Evolutionary conservation across 2,888 invertebrate species (phyloP).

Genomic region (Stratiomys singularior): DNA sequence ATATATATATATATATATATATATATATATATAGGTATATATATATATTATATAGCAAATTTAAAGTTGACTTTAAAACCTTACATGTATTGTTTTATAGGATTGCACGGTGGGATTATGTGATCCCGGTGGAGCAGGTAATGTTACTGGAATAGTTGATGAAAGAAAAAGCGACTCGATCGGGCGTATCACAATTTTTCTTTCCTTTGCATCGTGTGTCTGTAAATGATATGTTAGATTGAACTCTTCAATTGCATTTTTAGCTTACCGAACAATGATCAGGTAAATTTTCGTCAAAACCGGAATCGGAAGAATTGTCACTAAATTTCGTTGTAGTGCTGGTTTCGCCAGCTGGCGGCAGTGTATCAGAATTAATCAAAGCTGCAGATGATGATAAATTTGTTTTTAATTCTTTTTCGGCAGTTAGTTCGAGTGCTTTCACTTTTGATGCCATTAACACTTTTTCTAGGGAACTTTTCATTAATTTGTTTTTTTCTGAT

Average conservation of each 20-base stretch:
- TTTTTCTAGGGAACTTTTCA: constrained; percentile 58
- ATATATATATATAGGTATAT: no score
- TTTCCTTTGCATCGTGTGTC: constrained; percentile 58
- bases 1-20: no score
- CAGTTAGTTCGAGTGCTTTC: constrained; percentile 4
- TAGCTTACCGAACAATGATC: constrained; percentile 56
- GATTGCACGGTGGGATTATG: background rate
- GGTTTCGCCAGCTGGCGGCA: background rate
- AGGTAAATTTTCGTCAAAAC: constrained; percentile 72
- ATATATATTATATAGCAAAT: no score
- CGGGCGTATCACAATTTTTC: constrained; percentile 56
- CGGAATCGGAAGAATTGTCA: constrained; percentile 79
- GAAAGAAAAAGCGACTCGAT: constrained; percentile 61
- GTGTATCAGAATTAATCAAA: background rate
- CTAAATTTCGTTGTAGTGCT: constrained; percentile 65
- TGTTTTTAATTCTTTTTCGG: background rate
- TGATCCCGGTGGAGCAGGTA: constrained; percentile 15
- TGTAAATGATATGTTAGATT: constrained; percentile 53
- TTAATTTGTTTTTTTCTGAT: constrained; percentile 57
- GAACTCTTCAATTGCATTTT: constrained; percentile 54
- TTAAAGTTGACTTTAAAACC: background rate
- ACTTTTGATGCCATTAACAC: constrained; percentile 43
- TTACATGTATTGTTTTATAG: constrained; percentile 31
- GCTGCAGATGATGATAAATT: background rate
- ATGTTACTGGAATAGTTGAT: background rate